Percentiles rank a stretch among this genome's conserved stretches.
Evolutionary conservation across 2,113 vertebrate genomes (phyloP).

Genomic region (Passer domesticus): DNA sequence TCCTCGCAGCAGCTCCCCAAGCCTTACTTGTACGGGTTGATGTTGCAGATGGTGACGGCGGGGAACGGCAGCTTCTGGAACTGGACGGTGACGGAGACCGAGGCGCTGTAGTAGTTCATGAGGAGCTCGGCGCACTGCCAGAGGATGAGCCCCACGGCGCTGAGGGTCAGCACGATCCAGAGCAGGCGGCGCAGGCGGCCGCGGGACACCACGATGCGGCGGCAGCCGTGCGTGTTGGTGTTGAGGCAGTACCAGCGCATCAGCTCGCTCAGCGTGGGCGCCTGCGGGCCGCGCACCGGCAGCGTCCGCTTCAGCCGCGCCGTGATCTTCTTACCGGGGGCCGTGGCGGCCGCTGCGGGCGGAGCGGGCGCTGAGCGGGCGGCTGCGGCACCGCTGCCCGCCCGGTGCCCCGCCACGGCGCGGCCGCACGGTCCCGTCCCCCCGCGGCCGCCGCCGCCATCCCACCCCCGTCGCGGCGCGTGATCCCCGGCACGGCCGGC

Average conservation of each 20-base stretch:
- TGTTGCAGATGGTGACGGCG: constrained; percentile 82
- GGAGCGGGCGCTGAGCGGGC: not conserved
- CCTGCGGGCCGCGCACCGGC: constrained; percentile 78
- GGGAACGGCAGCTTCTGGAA: constrained; percentile 81
- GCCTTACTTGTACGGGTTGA: constrained; percentile 84
- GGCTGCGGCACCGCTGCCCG: not conserved
- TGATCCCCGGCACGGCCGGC: not conserved
- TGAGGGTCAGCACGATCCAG: constrained; percentile 78
- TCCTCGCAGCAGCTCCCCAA: rapidly evolving
- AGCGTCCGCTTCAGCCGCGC: constrained; percentile 79
- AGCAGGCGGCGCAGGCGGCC: constrained; percentile 76
- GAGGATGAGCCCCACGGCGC: constrained; percentile 76
- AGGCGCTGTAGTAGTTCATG: constrained; percentile 77
- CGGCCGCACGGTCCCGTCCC: not conserved
- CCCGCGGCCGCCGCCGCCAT: not conserved
- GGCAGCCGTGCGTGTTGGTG: constrained; percentile 84
- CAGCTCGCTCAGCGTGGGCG: constrained; percentile 76
- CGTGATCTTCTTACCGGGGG: constrained; percentile 75
- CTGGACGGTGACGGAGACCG: constrained; percentile 80
- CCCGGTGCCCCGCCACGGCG: not conserved
- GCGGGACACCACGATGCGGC: constrained; percentile 81
- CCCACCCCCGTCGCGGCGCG: not conserved
- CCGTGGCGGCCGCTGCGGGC: constrained; percentile 28
- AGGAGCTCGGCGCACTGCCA: constrained; percentile 81
- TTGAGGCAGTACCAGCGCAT: constrained; percentile 82